phyloP scores from a whole-genome alignment of 2,113 vertebrate species.

The Ranitomeya variabilis region DNA sequence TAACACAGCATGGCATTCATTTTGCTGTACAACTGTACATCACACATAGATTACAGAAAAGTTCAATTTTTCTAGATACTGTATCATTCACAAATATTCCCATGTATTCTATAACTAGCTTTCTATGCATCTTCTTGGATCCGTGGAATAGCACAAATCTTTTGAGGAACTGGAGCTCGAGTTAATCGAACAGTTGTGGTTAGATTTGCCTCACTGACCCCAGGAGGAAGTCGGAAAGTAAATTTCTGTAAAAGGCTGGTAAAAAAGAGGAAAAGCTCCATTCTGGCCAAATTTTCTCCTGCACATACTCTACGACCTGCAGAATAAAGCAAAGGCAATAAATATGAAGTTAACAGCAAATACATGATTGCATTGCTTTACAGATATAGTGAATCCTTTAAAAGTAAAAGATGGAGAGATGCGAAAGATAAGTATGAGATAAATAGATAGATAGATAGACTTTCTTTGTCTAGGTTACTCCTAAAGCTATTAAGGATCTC shows the following conservation, averaged over 20 bases:
- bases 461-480: too few species aligned
- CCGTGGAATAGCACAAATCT: not conserved
- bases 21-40: not conserved
- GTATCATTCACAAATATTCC: not conserved
- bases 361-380: too few species aligned
- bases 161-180: not conserved
- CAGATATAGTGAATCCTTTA: too few species aligned
- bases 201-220: not conserved
- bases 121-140: not conserved
- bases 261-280: slow-evolving; percentile 19
- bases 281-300: slow-evolving; percentile 8
- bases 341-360: not conserved
- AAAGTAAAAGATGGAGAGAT: too few species aligned
- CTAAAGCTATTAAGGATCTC: too few species aligned
- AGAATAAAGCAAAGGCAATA: not conserved
- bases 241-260: slow-evolving; percentile 1
- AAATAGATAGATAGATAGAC: too few species aligned
- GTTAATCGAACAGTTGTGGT: not conserved
- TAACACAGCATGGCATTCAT: not conserved
- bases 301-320: slow-evolving; percentile 2
- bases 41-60: not conserved
- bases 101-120: not conserved
- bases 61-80: not conserved
- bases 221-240: not conserved
- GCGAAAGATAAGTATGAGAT: too few species aligned